Evolutionary conservation across 2,797 vertebrate genomes (phyloP), one percentile per base, ranked within the genome.

Genomic region (Cichlasoma orientale): DNA sequence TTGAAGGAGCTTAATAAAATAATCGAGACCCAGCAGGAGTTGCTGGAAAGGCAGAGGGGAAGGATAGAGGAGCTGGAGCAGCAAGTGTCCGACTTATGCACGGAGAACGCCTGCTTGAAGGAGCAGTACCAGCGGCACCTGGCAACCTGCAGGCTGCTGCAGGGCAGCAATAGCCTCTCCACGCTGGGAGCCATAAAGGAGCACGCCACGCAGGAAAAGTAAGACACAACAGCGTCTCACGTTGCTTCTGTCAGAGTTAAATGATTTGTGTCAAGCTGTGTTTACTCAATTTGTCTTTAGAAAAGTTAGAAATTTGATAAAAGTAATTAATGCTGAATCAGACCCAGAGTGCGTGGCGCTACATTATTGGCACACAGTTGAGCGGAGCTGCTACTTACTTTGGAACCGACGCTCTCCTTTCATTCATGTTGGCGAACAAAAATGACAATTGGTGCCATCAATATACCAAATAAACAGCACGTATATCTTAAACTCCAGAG

Each of bases 51-150:
- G 89, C 97, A 99, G 94, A 95, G 96, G 92, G 92, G 90, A 58
- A 91, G 97, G 87, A 98, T 99, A 76, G 96, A 96, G 83, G 97
- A 98, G 95, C 97, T 99, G 89, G 97, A 99, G 97, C 97, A 96
- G 95, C 97, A 97, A 96, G 97, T 99, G 95, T 95, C 96, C 86
- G 96, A 96, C 92, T 92, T 99, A 94, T 96, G 96, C 93, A 85
- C 93, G 31, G 97, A 98, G 93, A 98, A 98, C 82, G 96, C 87
- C 84, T 90, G 95, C 74, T 94, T 98, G 86, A 96, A 96, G 92
- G 97, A 97, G 88, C 94, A 96, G 87, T 96, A 98, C 94, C 96
- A 95, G 91, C 94, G 97, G 82, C 98, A 98, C 95, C 96, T 98
- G 94, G 96, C 95, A 83, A 95, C 95, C 91, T 99, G 97, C 96